These are phyloP conservation scores for Prosapia bicincta DNA, from an alignment of 2,888 invertebrate genomes.

Conservation along the genomic window DNA sequence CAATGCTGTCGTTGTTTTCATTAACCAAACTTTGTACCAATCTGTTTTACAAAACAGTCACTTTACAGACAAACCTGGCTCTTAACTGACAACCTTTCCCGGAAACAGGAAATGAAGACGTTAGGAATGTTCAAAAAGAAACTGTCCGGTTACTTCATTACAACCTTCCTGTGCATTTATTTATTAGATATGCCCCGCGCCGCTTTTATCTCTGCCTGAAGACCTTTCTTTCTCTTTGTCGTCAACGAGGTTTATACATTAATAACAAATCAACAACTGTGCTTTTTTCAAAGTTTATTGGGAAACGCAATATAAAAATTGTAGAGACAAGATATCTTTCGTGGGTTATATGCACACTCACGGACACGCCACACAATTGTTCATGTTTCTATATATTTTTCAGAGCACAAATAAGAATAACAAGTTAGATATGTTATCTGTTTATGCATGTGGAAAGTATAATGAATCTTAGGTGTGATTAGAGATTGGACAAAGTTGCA, in stretches of 20 bases:
- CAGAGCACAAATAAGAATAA: no score
- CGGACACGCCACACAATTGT: no score
- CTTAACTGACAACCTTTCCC: neutral
- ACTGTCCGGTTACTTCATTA: neutral
- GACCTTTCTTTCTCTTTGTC: neutral
- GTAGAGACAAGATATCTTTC: no score
- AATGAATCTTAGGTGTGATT: no score
- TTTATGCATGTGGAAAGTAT: no score
- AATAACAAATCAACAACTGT: neutral
- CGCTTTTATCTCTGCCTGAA: neutral
- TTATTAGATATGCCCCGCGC: neutral
- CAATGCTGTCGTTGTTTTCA: neutral
- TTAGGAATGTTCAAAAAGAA: neutral
- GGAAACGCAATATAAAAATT: no score
- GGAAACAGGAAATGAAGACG: neutral
- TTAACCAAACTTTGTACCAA: neutral
- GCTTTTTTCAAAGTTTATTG: neutral
- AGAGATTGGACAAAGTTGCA: no score
- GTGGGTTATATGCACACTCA: no score
- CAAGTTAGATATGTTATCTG: no score
- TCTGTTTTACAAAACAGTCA: neutral
- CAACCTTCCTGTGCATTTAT: neutral
- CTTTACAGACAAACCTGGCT: no score
- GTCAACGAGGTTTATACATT: neutral
- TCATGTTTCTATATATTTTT: no score